These are phyloP conservation scores for Aethes cnicana DNA, from an alignment of 2,888 invertebrate species.

Conservation along the genomic window DNA sequence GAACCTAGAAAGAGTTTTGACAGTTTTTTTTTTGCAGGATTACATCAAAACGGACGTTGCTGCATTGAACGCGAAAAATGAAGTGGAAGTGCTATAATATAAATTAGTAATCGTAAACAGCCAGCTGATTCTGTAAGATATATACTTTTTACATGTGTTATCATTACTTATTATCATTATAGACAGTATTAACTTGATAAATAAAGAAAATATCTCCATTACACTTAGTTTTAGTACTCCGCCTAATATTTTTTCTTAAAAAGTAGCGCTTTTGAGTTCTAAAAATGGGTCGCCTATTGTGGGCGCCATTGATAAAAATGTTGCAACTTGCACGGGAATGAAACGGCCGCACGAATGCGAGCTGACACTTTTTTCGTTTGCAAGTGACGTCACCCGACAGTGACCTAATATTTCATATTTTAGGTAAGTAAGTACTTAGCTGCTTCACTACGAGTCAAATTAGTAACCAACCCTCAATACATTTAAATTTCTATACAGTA, in stretches of 20 bases:
- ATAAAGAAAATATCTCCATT: slow-evolving; percentile 32
- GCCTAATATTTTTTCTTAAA: slow-evolving; percentile 8
- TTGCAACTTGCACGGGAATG: slow-evolving; percentile 28
- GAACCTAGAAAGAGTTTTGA: too few species aligned
- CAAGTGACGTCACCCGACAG: neutral
- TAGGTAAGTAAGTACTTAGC: too few species aligned
- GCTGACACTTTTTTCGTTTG: slow-evolving; percentile 16
- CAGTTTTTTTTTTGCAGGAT: slow-evolving; percentile 53
- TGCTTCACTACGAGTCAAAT: too few species aligned
- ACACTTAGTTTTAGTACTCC: slow-evolving; percentile 17
- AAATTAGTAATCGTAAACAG: slow-evolving; percentile 28
- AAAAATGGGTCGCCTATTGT: slow-evolving; percentile 26
- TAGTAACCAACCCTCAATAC: too few species aligned
- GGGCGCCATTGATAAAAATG: slow-evolving; percentile 26
- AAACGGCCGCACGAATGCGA: slow-evolving; percentile 16
- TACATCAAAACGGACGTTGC: slow-evolving; percentile 57
- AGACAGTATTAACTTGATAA: slow-evolving; percentile 20
- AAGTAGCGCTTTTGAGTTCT: neutral
- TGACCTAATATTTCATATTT: neutral
- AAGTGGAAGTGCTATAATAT: slow-evolving; percentile 63
- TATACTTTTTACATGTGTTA: slow-evolving; percentile 27
- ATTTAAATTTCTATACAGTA: too few species aligned
- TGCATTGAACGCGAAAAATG: slow-evolving; percentile 52
- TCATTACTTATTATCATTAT: too few species aligned
- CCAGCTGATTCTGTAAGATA: slow-evolving; percentile 28